These are phyloP conservation scores for Leptobrachium leishanense DNA, from an alignment of 2,113 vertebrate species.

Conservation along the genomic window DNA sequence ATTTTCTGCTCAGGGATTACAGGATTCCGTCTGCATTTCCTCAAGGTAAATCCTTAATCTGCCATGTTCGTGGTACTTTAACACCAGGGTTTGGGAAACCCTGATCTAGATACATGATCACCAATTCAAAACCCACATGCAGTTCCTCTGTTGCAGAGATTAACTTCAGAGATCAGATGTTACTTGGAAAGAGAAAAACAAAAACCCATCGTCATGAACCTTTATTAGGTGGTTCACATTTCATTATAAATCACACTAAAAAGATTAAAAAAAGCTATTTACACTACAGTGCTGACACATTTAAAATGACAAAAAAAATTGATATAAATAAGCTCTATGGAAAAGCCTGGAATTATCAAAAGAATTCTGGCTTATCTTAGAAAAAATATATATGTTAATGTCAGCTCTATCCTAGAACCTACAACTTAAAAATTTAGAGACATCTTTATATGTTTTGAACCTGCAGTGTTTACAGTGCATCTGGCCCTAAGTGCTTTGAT, in stretches of 20 bases:
- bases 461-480: constrained; percentile 82
- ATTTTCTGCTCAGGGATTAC: too few relatives aligned
- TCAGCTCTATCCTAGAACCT: constrained; percentile 88
- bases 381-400: constrained; percentile 88
- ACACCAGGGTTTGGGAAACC: too few relatives aligned
- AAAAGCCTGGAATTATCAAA: constrained; percentile 86
- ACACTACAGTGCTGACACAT: constrained; percentile 97
- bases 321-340: constrained; percentile 96
- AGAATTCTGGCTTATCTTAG: constrained; percentile 91
- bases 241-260: constrained; percentile 98
- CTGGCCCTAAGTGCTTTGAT: constrained; percentile 84
- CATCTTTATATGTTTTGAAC: constrained; percentile 80
- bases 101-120: too few relatives aligned
- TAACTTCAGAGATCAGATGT: neutral
- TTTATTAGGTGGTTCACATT: constrained; percentile 94
- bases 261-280: constrained; percentile 88
- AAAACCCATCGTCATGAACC: constrained; percentile 83
- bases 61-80: too few relatives aligned
- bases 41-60: too few relatives aligned
- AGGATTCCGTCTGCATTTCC: too few relatives aligned
- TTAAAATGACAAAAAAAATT: constrained; percentile 80
- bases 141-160: neutral
- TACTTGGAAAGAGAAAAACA: constrained; percentile 65
- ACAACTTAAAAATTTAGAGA: constrained; percentile 82
- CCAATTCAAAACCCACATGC: neutral